Evolutionary conservation across 1,140 invertebrate genomes (phyloP), one percentile per base, ranked within the genome.

Genomic region (Drosophila pseudoobscura): DNA sequence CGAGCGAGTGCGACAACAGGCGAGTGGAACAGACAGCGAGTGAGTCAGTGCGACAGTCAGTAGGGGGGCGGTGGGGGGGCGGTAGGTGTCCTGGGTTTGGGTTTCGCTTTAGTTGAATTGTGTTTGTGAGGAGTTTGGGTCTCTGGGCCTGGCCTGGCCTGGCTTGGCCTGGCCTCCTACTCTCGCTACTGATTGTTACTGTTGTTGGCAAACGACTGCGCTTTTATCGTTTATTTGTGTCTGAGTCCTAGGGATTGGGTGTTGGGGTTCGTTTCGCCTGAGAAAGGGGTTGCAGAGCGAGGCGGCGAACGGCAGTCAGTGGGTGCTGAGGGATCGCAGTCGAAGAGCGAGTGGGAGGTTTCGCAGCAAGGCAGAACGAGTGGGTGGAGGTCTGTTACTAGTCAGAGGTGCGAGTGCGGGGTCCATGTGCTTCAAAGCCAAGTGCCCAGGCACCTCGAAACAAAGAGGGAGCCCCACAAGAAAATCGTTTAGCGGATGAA

Each of bases 141-240:
- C 50, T 29, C 20, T 64, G 59, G 50, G 24, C 35, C 31, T 9
- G 50, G 24, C 45, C 31, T 35, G 7, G 54, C 45, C 31, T 9
- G 50, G 24, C 45, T 9, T 35, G 7, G 54, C 45, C 31, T 35
- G 7, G 54, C 46, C 39, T 56, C 39, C 46, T 45, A 29, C 65
- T 63, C 82, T 88, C 83, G 83, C 83, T 82, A 68, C 78, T 88
- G 69, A 87, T 88, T 87, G 80, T 82, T 87, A 87, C 78, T 85
- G 82, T 82, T 87, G 78, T 87, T 88, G 73, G 70, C 61, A 78
- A 75, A 82, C 78, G 80, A 78, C 83, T 87, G 82, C 71, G 83
- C 82, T 87, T 87, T 87, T 87, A 88, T 88, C 82, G 83, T 87
- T 87, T 85, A 85, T 87, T 85, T 85, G 78, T 72, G 78, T 78